These are phyloP conservation scores for Okapia johnstoni DNA, from an alignment of 2,113 vertebrate genomes.

Conservation along the genomic window DNA sequence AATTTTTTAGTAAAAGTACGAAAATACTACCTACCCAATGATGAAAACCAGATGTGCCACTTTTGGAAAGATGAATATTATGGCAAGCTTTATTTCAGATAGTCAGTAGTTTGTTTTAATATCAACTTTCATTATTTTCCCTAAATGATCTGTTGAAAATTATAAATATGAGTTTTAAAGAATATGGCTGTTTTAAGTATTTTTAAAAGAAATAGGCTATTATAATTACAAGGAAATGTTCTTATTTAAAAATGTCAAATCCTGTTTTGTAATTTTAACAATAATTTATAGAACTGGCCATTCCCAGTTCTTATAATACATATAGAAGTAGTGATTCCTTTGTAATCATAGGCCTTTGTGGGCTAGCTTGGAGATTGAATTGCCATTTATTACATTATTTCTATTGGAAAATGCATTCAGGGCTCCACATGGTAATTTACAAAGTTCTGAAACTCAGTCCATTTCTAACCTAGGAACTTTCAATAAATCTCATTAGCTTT, in stretches of 20 bases:
- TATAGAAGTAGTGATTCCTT: background rate
- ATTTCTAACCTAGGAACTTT: background rate
- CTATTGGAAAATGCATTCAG: conserved; percentile 2
- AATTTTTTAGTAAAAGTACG: background rate
- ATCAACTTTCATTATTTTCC: conserved; percentile 4
- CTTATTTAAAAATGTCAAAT: conserved; percentile 1
- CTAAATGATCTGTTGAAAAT: conserved; percentile 23
- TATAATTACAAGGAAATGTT: background rate
- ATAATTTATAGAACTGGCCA: background rate
- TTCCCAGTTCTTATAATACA: background rate
- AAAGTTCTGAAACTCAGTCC: background rate
- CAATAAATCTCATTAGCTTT: background rate
- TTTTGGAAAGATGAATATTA: background rate
- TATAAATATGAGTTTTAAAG: background rate
- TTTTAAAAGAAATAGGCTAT: background rate
- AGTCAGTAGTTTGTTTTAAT: background rate
- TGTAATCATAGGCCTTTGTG: background rate
- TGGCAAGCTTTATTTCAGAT: conserved; percentile 18
- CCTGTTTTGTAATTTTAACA: conserved; percentile 35
- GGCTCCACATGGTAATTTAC: background rate
- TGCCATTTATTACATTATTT: background rate
- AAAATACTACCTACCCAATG: background rate
- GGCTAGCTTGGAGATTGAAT: background rate
- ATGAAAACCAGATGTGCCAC: background rate
- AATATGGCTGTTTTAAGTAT: background rate